phyloP scores from a whole-genome alignment of 1,140 invertebrate species.

The Micrasema minimum region DNA sequence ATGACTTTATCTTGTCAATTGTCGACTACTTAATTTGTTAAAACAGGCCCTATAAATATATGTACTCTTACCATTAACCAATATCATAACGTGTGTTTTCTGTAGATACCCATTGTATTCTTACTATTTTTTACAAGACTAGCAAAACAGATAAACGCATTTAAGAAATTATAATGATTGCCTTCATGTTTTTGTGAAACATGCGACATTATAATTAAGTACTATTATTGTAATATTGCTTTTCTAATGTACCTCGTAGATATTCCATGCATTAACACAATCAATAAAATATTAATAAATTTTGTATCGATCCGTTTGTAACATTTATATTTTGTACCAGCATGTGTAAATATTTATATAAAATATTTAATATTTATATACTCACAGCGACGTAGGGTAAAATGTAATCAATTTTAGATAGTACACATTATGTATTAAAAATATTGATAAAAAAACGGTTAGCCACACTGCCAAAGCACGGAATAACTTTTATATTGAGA shows the following conservation, averaged over 20 bases:
- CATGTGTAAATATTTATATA: background rate
- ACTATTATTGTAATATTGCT: too few relatives aligned
- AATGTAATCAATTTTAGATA: slow-evolving; percentile 22
- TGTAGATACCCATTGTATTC: too few relatives aligned
- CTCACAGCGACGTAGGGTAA: background rate
- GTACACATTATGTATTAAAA: slow-evolving; percentile 13
- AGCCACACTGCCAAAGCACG: slow-evolving; percentile 30
- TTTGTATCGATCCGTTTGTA: background rate
- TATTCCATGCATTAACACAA: background rate
- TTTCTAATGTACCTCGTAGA: background rate
- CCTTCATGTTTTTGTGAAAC: too few relatives aligned
- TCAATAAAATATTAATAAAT: background rate
- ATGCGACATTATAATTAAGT: too few relatives aligned
- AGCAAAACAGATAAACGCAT: too few relatives aligned
- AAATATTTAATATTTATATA: background rate
- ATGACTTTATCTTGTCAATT: too few relatives aligned
- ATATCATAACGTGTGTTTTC: background rate
- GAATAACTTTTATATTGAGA: background rate
- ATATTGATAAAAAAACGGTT: slow-evolving; percentile 1
- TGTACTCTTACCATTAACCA: background rate
- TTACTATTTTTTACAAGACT: too few relatives aligned
- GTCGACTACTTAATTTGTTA: too few relatives aligned
- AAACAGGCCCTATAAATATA: background rate
- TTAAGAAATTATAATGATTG: too few relatives aligned
- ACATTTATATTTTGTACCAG: background rate